Base-by-base conservation (phyloP, 2,797 vertebrate species). In the Pristis pectinata region DNA sequence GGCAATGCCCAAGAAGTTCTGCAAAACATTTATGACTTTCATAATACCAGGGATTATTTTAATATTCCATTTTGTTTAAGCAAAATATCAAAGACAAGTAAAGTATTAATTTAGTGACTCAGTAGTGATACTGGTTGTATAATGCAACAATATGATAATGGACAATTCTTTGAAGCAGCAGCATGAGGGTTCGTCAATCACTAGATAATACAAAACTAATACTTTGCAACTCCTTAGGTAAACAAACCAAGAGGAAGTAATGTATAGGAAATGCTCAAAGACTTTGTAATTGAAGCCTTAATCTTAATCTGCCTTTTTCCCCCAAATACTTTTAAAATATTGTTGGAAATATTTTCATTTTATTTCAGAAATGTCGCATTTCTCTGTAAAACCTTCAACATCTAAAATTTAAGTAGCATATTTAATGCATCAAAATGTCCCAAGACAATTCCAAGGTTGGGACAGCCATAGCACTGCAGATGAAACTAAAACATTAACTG, bases 151-250 rank as follows among this genome's bases (percentile, higher is more conserved):
- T 13, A 7, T 72, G 24, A 49, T 41, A 4, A 93, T 70, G 27
- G 37, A 70, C 93, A 93, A 70, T 93, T 93, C 91, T 49, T 70
- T 70, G 61, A 19, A 87, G 56, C 53, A n/a, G 83, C 53, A 59
- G 83, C 34, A 7, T 89, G 59, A 67, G n/a, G 59, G 22, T 91
- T 22, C 49, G 64, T 89, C 85, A 61, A 89, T 85, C 53, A 64
- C 34, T 8, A n/a, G 56, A 91, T n/a, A 61, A 41, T 34, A n/a
- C 15, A 9, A 41, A 64, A 22, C 17, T 24, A 91, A 41, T 3
- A 10, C 34, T 59, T 59, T 17, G 87, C 53, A 87, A 59, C 15
- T 37, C n/a, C 19, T 64, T 41, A 24, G 22, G n/a, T 67, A 67
- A 91, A 67, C 6, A 91, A 64, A 17, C n/a, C 19, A 67, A 41